Conservation (phyloP, 1,140 invertebrate genomes). For the Hesperophylax magnus region DNA sequence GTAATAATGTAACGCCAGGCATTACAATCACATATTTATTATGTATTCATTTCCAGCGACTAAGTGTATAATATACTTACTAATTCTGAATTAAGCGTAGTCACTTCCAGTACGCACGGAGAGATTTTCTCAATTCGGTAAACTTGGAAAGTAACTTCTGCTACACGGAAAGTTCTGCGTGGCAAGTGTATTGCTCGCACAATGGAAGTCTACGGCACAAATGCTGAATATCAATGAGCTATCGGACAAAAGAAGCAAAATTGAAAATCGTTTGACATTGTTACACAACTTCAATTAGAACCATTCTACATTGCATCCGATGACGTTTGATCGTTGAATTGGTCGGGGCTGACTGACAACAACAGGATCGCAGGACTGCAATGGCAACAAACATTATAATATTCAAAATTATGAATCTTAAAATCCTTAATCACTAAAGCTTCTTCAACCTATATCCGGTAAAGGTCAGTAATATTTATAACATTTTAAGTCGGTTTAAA, state of each 20-base stretch:
- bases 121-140: not conserved
- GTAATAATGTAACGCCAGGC: not conserved
- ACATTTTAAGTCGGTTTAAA: no score
- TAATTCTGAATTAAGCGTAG: not conserved
- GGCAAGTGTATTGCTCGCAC: not conserved
- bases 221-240: constrained; percentile 2
- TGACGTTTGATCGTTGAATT: constrained; percentile 22
- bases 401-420: no score
- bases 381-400: not conserved
- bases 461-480: no score
- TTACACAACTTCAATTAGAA: constrained; percentile 13
- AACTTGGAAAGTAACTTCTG: constrained; percentile 4
- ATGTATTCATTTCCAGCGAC: not conserved
- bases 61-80: not conserved
- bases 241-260: not conserved
- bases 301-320: constrained; percentile 14
- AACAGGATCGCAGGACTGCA: constrained; percentile 14
- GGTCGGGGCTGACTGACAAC: not conserved
- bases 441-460: no score
- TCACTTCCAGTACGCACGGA: not conserved
- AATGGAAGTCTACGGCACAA: not conserved
- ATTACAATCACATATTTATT: not conserved
- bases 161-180: not conserved
- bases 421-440: no score
- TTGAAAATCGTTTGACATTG: constrained; percentile 1